Evolutionary conservation across 1,140 invertebrate species (phyloP).

Genomic region (Drosophila littoralis): DNA sequence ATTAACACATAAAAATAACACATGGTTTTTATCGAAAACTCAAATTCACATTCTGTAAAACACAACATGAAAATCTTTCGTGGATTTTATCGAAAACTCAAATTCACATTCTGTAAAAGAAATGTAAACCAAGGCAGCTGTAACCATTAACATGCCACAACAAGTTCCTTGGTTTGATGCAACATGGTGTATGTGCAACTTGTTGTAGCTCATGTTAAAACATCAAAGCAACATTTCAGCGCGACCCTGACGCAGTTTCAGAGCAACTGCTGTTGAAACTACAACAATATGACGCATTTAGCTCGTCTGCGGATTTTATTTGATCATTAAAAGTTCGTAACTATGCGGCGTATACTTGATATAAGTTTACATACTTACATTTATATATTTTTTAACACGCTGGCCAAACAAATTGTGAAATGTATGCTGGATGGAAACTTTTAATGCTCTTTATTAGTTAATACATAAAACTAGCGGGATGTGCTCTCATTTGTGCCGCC

Average conservation of each 20-base stretch:
- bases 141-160: constrained; percentile 13
- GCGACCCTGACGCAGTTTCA: constrained; percentile 28
- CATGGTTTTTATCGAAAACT: too few relatives aligned
- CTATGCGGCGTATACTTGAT: constrained; percentile 32
- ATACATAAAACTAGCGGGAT: constrained; percentile 8
- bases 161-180: constrained; percentile 23
- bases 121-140: constrained; percentile 1
- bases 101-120: background rate
- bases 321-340: constrained; percentile 5
- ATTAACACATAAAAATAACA: too few relatives aligned
- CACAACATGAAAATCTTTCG: too few relatives aligned
- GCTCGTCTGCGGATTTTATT: constrained; percentile 5
- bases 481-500: too few relatives aligned
- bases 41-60: too few relatives aligned
- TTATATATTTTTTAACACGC: background rate
- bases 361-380: constrained; percentile 4
- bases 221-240: background rate
- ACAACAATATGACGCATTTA: constrained; percentile 10
- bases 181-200: constrained; percentile 43
- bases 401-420: constrained; percentile 49
- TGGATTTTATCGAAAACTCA: too few relatives aligned
- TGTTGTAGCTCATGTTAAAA: background rate
- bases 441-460: constrained; percentile 47
- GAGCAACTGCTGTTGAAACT: constrained; percentile 28
- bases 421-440: constrained; percentile 7